Evolutionary conservation across 2,113 vertebrate species (phyloP).

Genomic region (Rhynchomys soricoides): DNA sequence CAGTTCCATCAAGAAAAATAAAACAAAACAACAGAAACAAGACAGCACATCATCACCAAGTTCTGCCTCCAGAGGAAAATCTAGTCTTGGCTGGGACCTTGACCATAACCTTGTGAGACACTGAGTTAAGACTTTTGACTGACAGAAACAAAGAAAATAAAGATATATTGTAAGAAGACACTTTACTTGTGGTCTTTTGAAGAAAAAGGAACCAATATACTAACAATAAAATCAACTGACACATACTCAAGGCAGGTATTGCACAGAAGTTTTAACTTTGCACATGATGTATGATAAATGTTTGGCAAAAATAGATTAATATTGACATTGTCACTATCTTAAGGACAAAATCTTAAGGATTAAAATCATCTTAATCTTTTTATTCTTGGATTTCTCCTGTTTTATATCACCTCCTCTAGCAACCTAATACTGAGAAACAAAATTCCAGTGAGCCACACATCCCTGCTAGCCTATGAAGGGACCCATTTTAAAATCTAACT

Average conservation of each 20-base stretch:
- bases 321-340: background rate
- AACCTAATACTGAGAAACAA: constrained; percentile 3
- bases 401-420: background rate
- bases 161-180: background rate
- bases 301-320: constrained; percentile 5
- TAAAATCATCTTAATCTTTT: background rate
- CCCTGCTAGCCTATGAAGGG: constrained; percentile 56
- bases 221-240: background rate
- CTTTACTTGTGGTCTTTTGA: background rate
- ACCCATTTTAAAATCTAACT: constrained; percentile 63
- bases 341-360: too few species aligned
- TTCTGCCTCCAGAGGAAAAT: background rate
- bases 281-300: constrained; percentile 1
- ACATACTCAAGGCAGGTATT: background rate
- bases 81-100: background rate
- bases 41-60: background rate
- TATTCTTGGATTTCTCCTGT: background rate
- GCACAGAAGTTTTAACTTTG: background rate
- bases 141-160: constrained; percentile 58
- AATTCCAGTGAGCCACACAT: constrained; percentile 51
- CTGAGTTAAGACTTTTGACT: background rate
- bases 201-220: constrained; percentile 9
- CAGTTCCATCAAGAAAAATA: background rate
- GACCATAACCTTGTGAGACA: background rate
- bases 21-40: background rate